Evolutionary conservation across 2,888 invertebrate genomes (phyloP).

Genomic region (Apoda limacodes): DNA sequence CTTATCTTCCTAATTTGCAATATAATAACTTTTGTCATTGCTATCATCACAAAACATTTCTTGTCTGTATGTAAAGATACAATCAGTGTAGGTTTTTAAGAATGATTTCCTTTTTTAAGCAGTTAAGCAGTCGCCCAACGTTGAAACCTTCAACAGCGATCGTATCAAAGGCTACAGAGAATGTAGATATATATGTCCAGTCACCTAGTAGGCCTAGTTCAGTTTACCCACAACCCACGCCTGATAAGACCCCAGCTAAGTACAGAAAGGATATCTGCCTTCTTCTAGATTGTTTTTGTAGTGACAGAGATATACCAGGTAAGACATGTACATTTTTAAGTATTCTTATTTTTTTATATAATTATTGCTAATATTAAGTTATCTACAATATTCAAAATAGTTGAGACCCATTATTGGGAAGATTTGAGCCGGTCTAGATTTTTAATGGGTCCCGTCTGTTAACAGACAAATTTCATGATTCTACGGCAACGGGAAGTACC

Average conservation of each 20-base stretch:
- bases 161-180: conserved; percentile 83
- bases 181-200: conserved; percentile 81
- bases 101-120: conserved; percentile 33
- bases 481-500: too few species aligned
- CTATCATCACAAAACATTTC: too few species aligned
- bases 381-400: too few species aligned
- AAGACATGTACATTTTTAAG: conserved; percentile 33
- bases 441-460: too few species aligned
- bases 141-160: conserved; percentile 88
- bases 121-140: conserved; percentile 86
- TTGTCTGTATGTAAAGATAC: too few species aligned
- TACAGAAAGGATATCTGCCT: conserved; percentile 91
- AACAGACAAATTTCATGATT: too few species aligned
- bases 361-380: too few species aligned
- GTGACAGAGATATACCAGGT: conserved; percentile 93
- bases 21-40: too few species aligned
- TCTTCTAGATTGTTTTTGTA: conserved; percentile 91
- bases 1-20: too few species aligned
- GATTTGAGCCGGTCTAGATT: too few species aligned
- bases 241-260: conserved; percentile 91
- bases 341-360: not conserved
- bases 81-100: too few species aligned
- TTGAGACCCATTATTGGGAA: too few species aligned
- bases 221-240: conserved; percentile 87
- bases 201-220: conserved; percentile 82